Evolutionary conservation across 2,113 vertebrate species (phyloP).

Genomic region (Nematolebias whitei): DNA sequence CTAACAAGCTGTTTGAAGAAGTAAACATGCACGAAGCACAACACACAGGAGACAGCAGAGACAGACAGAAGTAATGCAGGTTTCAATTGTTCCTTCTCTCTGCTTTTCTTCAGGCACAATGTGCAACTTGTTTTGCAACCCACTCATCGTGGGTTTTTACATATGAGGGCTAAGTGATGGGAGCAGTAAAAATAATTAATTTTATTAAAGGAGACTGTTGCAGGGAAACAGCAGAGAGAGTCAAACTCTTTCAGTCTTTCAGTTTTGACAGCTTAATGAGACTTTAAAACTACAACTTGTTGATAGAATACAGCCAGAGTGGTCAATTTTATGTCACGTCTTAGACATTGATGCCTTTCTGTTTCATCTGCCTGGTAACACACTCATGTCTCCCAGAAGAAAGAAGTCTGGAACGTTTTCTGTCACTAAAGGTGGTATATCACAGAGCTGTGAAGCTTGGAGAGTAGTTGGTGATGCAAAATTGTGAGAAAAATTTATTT

Average conservation of each 20-base stretch:
- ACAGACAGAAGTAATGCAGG: slow-evolving; percentile 15
- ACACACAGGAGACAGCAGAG: slow-evolving; percentile 23
- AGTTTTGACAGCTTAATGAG: slow-evolving; percentile 14
- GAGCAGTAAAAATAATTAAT: slow-evolving; percentile 43
- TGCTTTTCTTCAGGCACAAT: slow-evolving; percentile 5
- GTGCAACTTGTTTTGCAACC: slow-evolving; percentile 35
- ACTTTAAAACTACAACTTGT: slow-evolving; percentile 7
- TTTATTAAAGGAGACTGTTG: slow-evolving; percentile 18
- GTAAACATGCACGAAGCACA: slow-evolving; percentile 20
- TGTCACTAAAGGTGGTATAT: not conserved
- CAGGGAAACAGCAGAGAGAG: slow-evolving; percentile 10
- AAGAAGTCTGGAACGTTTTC: slow-evolving; percentile 1
- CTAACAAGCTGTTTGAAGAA: slow-evolving; percentile 30
- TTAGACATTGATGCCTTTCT: slow-evolving; percentile 16
- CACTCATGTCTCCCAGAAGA: not conserved
- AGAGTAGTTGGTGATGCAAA: too few species aligned
- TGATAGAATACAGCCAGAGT: slow-evolving; percentile 5
- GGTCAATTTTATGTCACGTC: slow-evolving; percentile 19
- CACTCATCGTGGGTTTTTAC: slow-evolving; percentile 14
- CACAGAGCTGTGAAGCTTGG: too few species aligned
- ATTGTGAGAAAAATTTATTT: too few species aligned
- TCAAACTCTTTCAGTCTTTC: slow-evolving; percentile 7
- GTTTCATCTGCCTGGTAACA: slow-evolving; percentile 11
- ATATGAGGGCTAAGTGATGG: slow-evolving; percentile 35
- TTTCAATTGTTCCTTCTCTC: slow-evolving; percentile 12